These are phyloP conservation scores for Ichneumoninae sp. DNA, from an alignment of 2,888 invertebrate species.

Conservation along the genomic window DNA sequence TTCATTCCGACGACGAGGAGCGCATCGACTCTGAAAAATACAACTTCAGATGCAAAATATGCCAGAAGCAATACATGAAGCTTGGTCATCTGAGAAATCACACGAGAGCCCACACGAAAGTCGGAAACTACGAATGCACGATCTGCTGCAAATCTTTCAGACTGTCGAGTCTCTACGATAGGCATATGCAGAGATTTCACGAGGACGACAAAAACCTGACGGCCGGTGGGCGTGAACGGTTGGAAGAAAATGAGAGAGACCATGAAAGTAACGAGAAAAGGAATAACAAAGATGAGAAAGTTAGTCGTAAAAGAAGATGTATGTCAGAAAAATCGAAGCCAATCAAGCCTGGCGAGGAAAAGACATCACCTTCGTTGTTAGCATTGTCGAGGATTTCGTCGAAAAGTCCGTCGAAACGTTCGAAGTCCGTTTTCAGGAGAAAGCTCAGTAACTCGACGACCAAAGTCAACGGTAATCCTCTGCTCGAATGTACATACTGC, in stretches of 20 bases:
- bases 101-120: constrained; percentile 70
- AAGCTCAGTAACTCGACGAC: constrained; percentile 35
- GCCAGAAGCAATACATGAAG: constrained; percentile 75
- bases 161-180: constrained; percentile 70
- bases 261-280: background rate
- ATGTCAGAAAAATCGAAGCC: background rate
- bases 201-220: constrained; percentile 40
- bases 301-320: background rate
- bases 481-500: constrained; percentile 75
- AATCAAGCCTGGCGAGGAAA: background rate
- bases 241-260: background rate
- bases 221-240: background rate
- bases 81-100: constrained; percentile 76
- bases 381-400: background rate
- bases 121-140: constrained; percentile 70
- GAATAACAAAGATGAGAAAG: background rate
- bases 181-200: constrained; percentile 73
- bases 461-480: constrained; percentile 65
- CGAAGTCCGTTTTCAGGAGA: constrained; percentile 29
- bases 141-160: constrained; percentile 74
- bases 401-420: constrained; percentile 30
- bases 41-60: constrained; percentile 73
- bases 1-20: constrained; percentile 8
- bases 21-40: constrained; percentile 46
- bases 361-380: background rate